Evolutionary conservation across 2,113 vertebrate species (phyloP), one percentile per base, ranked within the genome.

Genomic region (Siniperca knerii): DNA sequence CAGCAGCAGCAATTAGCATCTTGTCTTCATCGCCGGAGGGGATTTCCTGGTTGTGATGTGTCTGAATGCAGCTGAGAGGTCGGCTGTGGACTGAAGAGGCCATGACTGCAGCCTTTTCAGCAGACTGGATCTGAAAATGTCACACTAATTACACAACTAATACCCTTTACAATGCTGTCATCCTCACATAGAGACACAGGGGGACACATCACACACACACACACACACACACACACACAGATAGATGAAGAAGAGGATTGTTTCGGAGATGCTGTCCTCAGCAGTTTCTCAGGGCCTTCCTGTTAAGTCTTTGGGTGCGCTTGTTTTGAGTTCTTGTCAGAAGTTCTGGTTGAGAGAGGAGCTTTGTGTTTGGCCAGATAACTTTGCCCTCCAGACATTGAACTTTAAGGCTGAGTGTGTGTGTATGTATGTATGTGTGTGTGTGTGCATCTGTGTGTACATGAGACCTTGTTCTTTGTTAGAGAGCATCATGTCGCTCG

Each of bases 321-420:
- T 90, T 82, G 86, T 92, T 89, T 89, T 72, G 75, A 88, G 72
- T 2, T 65, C 67, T 77, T 84, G 78, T 90, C 71, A 85, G 89
- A 93, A 86, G 86, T 84, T 82, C 74, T 61, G 58, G 11, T 82
- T 90, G 77, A 92, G 87, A 94, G 82, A 80, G 69, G 81, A 81
- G 86, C 93, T 90, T 92, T 93, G 90, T 92, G 78, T 90, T 87
- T 64, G 67, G 58, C 86, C 79, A 44, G 75, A 93, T 80, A 81
- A 85, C 84, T 80, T 76, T 66, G 79, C 69, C 88, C 86, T 73
- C 64, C 46, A 72, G 89, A 82, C 76, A 79, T 3, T 77, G 60
- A 67, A 79, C 81, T 77, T 48, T 75, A 40, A 11, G 64, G 57
- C 58, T 25, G 72, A 5, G 42, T 76, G 40, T 23, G 64, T 23